These are phyloP conservation scores for Philaethria dido DNA, from an alignment of 2,888 invertebrate species.

Conservation along the genomic window DNA sequence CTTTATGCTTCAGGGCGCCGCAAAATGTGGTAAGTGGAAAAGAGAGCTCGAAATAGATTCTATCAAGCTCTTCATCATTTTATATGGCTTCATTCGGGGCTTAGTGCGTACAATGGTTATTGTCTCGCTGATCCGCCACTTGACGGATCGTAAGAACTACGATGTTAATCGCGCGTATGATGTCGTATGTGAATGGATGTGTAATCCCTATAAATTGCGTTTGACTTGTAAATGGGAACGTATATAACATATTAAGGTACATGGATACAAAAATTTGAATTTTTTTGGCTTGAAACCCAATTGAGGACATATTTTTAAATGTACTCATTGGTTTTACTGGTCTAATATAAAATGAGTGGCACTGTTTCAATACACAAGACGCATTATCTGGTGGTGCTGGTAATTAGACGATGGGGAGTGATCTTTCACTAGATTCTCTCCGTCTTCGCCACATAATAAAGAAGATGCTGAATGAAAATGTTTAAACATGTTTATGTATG, in stretches of 20 bases:
- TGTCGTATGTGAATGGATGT: conserved; percentile 37
- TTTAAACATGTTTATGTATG: conserved; percentile 42
- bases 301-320: no score
- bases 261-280: not conserved
- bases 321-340: no score
- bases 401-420: no score
- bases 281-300: no score
- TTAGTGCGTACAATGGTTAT: conserved; percentile 37
- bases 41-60: conserved; percentile 26
- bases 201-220: conserved; percentile 38
- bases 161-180: conserved; percentile 41
- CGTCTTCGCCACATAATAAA: no score
- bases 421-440: no score
- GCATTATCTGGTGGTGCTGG: no score
- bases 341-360: no score
- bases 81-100: conserved; percentile 32
- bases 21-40: conserved; percentile 23
- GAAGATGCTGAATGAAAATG: no score
- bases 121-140: conserved; percentile 36
- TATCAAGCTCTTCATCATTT: conserved; percentile 35
- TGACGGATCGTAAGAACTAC: conserved; percentile 31
- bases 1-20: conserved; percentile 16
- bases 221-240: not conserved
- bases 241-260: not conserved
- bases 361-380: no score